These are phyloP conservation scores for Oncorhynchus mykiss DNA, from an alignment of 2,113 vertebrate genomes.

Conservation along the genomic window DNA sequence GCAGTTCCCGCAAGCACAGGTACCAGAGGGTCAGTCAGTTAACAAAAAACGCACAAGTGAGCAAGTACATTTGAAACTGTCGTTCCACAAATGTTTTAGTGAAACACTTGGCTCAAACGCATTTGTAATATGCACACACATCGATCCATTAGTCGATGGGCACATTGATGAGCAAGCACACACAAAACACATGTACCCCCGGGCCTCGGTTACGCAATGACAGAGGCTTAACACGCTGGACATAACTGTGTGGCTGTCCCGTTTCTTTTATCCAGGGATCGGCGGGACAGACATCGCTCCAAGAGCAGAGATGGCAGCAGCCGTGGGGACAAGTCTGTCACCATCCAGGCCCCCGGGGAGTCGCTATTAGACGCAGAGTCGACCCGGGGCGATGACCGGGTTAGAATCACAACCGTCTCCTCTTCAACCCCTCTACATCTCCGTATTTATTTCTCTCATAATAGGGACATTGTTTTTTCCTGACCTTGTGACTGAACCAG, in stretches of 20 bases:
- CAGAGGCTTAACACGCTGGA: no score
- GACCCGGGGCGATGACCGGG: conserved; percentile 89
- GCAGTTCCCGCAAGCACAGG: conserved; percentile 90
- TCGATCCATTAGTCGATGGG: no score
- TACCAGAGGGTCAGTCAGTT: conserved; percentile 40
- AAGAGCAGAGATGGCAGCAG: conserved; percentile 87
- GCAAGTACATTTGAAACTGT: not conserved
- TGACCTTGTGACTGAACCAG: no score
- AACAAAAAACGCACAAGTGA: not conserved
- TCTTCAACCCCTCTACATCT: not conserved
- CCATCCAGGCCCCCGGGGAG: conserved; percentile 93
- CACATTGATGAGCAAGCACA: no score
- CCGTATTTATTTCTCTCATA: not conserved
- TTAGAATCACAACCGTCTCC: conserved; percentile 48
- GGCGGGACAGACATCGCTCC: conserved; percentile 86
- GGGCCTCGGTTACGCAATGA: no score
- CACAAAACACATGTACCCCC: no score
- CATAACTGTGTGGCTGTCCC: not conserved
- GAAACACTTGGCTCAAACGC: not conserved
- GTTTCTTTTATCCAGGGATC: conserved; percentile 70
- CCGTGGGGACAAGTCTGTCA: conserved; percentile 92
- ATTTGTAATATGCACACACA: no score
- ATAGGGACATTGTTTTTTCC: no score
- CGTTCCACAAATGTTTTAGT: not conserved
- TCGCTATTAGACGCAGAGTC: conserved; percentile 92